Conservation (phyloP, 2,888 invertebrate genomes). For the Sinotaia quadrata region DNA sequence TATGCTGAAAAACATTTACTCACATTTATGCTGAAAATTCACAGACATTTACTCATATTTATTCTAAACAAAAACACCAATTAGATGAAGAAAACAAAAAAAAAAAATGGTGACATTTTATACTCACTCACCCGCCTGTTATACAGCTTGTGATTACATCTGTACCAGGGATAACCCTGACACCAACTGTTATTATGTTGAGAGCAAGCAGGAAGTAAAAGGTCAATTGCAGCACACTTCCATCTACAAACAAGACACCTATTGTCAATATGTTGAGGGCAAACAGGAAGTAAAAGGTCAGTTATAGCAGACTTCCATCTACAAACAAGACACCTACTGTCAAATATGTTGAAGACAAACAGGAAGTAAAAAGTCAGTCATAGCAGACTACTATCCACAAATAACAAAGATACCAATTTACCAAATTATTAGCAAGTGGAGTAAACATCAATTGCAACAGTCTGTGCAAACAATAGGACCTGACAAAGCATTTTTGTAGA, state of each 20-base stretch:
- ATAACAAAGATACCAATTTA: no score
- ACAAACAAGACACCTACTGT: no score
- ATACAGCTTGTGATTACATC: constrained; percentile 47
- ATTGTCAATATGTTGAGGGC: constrained; percentile 84
- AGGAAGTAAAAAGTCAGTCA: no score
- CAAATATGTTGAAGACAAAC: no score
- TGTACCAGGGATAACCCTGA: constrained; percentile 54
- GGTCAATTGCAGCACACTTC: constrained; percentile 74
- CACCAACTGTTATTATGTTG: constrained; percentile 82
- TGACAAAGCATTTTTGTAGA: no score
- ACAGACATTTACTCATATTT: background rate
- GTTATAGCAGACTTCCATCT: constrained; percentile 77
- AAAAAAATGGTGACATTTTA: background rate
- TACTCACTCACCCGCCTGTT: constrained; percentile 61
- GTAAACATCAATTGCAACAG: no score
- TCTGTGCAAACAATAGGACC: no score
- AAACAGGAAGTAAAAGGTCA: constrained; percentile 79
- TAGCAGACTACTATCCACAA: no score
- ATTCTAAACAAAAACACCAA: background rate
- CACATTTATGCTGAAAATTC: no score
- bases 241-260: constrained; percentile 74
- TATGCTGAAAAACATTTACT: no score
- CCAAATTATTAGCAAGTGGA: no score
- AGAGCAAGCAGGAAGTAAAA: constrained; percentile 82
- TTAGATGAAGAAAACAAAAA: background rate